Evolutionary conservation across 2,888 invertebrate genomes (phyloP).

Genomic region (Pollenia angustigena): DNA sequence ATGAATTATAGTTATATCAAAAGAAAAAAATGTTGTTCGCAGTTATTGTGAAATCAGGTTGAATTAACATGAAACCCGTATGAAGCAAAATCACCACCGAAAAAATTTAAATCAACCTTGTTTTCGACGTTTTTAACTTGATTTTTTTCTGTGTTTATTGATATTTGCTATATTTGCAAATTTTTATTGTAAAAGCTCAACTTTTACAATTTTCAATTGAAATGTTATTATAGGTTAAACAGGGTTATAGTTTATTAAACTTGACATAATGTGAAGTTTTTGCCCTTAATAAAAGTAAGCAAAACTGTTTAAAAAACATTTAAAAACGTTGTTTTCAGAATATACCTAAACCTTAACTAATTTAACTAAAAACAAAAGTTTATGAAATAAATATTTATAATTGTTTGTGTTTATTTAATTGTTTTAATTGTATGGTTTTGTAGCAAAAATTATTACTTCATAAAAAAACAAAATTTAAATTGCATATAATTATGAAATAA

Average conservation of each 20-base stretch:
- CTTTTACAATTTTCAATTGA: not conserved
- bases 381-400: conserved; percentile 21
- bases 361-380: not conserved
- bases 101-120: too few species aligned
- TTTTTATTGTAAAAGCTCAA: not conserved
- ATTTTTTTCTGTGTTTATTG: too few species aligned
- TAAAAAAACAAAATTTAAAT: conserved; percentile 26
- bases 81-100: too few species aligned
- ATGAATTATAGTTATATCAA: too few species aligned
- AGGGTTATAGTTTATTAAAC: not conserved
- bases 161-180: not conserved
- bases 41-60: too few species aligned
- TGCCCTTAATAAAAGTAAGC: too few species aligned
- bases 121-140: too few species aligned
- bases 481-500: conserved; percentile 30
- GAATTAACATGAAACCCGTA: too few species aligned
- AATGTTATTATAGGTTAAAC: too few species aligned
- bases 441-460: conserved; percentile 19
- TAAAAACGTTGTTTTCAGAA: not conserved
- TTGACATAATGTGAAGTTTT: too few species aligned
- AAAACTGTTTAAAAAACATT: too few species aligned
- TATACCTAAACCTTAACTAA: conserved; percentile 38
- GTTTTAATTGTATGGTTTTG: not conserved
- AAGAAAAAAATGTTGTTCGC: too few species aligned
- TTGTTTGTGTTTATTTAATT: not conserved